Conservation (phyloP, 1,140 invertebrate genomes). For the Drosophila repleta region DNA sequence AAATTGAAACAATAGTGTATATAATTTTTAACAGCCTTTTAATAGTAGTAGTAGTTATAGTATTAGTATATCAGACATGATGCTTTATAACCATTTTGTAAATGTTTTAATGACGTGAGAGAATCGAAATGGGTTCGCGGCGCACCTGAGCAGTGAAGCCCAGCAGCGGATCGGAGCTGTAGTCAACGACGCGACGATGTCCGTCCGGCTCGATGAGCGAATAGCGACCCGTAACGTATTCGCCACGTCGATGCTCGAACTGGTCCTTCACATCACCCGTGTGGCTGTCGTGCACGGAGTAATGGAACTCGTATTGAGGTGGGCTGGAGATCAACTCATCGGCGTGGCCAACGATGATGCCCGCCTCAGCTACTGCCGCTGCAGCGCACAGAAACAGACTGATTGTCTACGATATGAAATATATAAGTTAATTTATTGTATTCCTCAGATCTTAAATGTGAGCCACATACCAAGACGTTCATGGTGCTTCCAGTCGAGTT, state of each 20-base stretch:
- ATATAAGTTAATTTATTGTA: background rate
- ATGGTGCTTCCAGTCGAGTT: constrained; percentile 37
- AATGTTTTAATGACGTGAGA: constrained; percentile 41
- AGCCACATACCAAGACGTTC: constrained; percentile 51
- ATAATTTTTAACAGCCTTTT: constrained; percentile 53
- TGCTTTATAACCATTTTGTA: background rate
- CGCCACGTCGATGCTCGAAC: constrained; percentile 86
- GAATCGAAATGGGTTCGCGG: constrained; percentile 51
- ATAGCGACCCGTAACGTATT: constrained; percentile 84
- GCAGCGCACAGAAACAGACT: constrained; percentile 42
- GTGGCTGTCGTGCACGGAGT: constrained; percentile 87
- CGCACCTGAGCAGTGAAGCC: constrained; percentile 84
- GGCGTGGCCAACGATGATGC: constrained; percentile 55
- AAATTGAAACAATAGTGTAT: constrained; percentile 1
- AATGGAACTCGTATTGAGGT: constrained; percentile 87
- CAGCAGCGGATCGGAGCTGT: constrained; percentile 81
- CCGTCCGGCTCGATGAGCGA: constrained; percentile 84
- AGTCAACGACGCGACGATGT: constrained; percentile 83
- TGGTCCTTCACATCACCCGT: constrained; percentile 89
- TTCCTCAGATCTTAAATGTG: background rate
- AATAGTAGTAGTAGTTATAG: constrained; percentile 15
- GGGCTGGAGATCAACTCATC: constrained; percentile 84
- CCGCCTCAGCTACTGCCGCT: constrained; percentile 40
- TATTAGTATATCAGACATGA: constrained; percentile 12
- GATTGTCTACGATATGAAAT: constrained; percentile 18